Evolutionary conservation across 2,113 vertebrate genomes (phyloP), one percentile per base, ranked within the genome.

Genomic region (Pseudorectes ferrugineus): DNA sequence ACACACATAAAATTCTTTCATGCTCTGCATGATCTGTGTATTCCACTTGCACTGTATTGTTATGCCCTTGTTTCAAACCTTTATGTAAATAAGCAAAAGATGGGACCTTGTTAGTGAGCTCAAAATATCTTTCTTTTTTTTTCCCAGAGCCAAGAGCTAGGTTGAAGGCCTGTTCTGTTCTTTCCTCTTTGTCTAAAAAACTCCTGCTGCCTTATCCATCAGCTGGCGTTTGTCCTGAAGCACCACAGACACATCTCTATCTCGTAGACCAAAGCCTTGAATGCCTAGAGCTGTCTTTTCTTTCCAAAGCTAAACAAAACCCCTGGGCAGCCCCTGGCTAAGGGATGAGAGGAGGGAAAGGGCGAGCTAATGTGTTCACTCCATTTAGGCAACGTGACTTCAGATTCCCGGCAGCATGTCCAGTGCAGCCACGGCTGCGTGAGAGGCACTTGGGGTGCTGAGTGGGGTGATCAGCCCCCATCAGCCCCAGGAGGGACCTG

Each of bases 401-500:
- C 8, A 40, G 71, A 13, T 2, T 45, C 29, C 72, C 0, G 0
- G 36, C 25, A 93, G 46, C 9, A 6, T 11, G 10, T 22, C 14
- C 28, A 12, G 38, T 0, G 0, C 19, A 36, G 59, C 33, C 31
- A 23, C 0, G 1, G 5, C n/a, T 20, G 22, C 0, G 0, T 12
- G 42, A 33, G 4, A 22, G 33, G 14, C 3, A 2, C 7, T 49
- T 14, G 7, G 12, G 14, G 4, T 26, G 35, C 57, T 26, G 33
- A 85, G 38, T 0, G 0, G 11, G n/a, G 18, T 4, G 4, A 29
- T 42, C 7, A 3, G 21, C 17, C 43, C 43, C 15, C 49, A n/a
- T 15, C 38, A 72, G 17, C 13, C 52, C 12, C 45, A 52, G 42
- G 9, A 62, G 23, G 29, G 5, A 9, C 49, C 67, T 33, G 6